These are phyloP conservation scores for Fulica atra DNA, from an alignment of 2,113 vertebrate genomes.

Conservation along the genomic window DNA sequence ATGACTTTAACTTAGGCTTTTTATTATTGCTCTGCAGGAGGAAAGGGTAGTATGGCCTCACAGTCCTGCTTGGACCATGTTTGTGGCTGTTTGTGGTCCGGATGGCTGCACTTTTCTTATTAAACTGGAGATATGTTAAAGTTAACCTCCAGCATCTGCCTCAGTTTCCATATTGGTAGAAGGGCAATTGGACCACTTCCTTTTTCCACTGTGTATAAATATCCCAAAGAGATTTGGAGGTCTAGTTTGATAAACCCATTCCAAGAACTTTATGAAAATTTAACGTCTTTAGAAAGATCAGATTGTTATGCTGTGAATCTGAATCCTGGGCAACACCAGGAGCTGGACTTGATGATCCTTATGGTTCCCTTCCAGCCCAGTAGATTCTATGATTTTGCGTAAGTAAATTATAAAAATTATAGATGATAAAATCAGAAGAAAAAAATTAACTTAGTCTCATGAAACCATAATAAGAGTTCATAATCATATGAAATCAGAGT, in stretches of 20 bases:
- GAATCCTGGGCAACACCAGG: background rate
- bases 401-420: background rate
- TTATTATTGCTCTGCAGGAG: background rate
- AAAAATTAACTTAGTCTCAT: background rate
- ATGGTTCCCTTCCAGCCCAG: too few species aligned
- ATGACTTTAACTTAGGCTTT: background rate
- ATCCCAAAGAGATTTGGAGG: background rate
- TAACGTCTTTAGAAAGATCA: background rate
- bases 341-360: too few species aligned
- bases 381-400: too few species aligned
- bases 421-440: background rate
- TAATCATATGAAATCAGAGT: background rate
- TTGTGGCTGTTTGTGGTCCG: background rate
- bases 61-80: fast-evolving
- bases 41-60: background rate
- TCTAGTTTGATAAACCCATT: background rate
- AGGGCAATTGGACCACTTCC: background rate
- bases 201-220: background rate
- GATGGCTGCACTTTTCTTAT: background rate
- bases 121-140: background rate
- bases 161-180: background rate
- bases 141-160: background rate
- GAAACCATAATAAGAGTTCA: background rate
- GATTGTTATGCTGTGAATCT: background rate
- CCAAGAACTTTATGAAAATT: background rate